A percentile compares a stretch with the other conserved stretches of the same genome.
Evolutionary conservation across 2,888 invertebrate species (phyloP).

Genomic region (Azorinus chamasolen): DNA sequence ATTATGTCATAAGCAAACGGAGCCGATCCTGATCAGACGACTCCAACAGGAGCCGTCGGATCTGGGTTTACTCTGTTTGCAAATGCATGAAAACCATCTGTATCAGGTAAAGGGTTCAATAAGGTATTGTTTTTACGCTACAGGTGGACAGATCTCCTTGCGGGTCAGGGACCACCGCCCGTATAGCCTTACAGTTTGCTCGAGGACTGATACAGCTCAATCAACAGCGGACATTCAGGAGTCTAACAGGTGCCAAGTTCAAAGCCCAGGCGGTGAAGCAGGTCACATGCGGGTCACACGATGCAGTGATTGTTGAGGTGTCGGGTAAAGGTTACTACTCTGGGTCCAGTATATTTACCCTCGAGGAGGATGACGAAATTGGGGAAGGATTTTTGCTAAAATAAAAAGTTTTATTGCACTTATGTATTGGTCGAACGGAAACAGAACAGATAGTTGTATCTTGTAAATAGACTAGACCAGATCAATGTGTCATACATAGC

Average conservation of each 20-base stretch:
- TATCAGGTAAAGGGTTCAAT: too few species aligned
- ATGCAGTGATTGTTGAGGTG: conserved; percentile 86
- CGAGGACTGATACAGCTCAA: conserved; percentile 73
- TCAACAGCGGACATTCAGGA: conserved; percentile 78
- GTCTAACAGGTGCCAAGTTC: conserved; percentile 76
- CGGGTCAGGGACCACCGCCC: conserved; percentile 85
- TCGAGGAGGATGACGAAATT: conserved; percentile 82
- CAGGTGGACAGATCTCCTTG: conserved; percentile 86
- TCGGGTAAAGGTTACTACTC: conserved; percentile 80
- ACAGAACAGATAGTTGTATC: too few species aligned
- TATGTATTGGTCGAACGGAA: too few species aligned
- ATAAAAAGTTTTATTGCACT: too few species aligned
- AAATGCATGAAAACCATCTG: too few species aligned
- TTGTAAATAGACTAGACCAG: too few species aligned
- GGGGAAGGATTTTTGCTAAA: conserved; percentile 80
- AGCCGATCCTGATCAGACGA: too few species aligned
- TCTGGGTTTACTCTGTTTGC: too few species aligned
- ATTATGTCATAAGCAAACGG: too few species aligned
- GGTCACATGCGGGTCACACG: conserved; percentile 63
- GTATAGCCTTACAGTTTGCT: conserved; percentile 83
- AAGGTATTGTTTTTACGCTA: too few species aligned
- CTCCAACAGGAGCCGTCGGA: too few species aligned
- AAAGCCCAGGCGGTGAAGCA: conserved; percentile 64
- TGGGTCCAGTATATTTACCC: conserved; percentile 77
- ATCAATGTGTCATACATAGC: too few species aligned